Conservation (phyloP, 37 sponge, comb jelly and placozoan genomes). For the Dysidea cf. avara region DNA sequence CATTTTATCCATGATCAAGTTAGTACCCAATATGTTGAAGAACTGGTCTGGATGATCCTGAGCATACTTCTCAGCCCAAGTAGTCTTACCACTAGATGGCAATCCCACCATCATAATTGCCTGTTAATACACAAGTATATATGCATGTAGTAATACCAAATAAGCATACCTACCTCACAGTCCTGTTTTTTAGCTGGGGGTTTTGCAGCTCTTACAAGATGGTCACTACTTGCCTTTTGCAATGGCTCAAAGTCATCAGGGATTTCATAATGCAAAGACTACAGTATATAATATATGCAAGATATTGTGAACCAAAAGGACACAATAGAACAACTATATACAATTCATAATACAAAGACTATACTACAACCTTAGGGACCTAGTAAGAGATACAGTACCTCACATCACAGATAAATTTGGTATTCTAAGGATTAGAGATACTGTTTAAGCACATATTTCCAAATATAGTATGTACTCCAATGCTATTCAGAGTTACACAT, state of each 20-base stretch:
- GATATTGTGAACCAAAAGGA: too few relatives aligned
- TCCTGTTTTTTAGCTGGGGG: conserved; percentile 17
- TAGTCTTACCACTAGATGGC: conserved; percentile 96
- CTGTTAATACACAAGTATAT: too few relatives aligned
- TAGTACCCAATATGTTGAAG: conserved; percentile 82
- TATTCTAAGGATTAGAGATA: background rate
- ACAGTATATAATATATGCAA: too few relatives aligned
- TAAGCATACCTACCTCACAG: too few relatives aligned
- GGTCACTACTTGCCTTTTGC: conserved; percentile 16
- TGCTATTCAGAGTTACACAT: background rate
- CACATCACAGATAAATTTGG: too few relatives aligned
- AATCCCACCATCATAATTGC: conserved; percentile 86
- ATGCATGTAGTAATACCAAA: too few relatives aligned
- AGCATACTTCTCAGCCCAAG: conserved; percentile 84
- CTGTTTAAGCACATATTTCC: background rate
- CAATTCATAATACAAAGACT: too few relatives aligned
- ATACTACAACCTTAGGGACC: too few relatives aligned
- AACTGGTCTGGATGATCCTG: conserved; percentile 57
- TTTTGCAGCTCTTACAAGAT: background rate
- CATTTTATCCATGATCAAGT: conserved; percentile 89
- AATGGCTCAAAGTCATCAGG: conserved; percentile 9
- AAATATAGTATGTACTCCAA: background rate
- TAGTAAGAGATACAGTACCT: too few relatives aligned
- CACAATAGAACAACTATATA: too few relatives aligned
- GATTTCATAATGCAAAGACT: too few relatives aligned